Percentiles rank a stretch among this genome's conserved stretches.
phyloP scores from a whole-genome alignment of 2,888 invertebrate genomes.

The Napeogenes inachia region DNA sequence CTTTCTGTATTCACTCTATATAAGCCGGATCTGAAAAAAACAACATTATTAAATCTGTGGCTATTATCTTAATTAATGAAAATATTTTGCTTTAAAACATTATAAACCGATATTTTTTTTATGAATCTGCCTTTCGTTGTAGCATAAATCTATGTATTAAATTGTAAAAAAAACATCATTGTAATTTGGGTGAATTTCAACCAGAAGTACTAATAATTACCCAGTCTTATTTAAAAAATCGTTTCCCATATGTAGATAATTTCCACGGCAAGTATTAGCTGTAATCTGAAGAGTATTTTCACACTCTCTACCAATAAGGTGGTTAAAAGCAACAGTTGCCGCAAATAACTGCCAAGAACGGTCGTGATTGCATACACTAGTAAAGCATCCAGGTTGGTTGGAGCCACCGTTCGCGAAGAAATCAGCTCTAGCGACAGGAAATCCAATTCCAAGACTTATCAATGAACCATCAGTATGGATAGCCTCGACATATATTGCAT shows the following conservation, averaged over 20 bases:
- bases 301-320: constrained; percentile 49
- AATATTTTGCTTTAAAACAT: not conserved
- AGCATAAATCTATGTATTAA: too few relatives aligned
- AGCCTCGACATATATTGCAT: constrained; percentile 56
- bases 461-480: constrained; percentile 68
- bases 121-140: not conserved
- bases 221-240: constrained; percentile 46
- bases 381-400: constrained; percentile 55
- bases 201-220: constrained; percentile 34
- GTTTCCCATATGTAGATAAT: constrained; percentile 47
- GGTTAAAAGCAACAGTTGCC: constrained; percentile 49
- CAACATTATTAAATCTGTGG: not conserved
- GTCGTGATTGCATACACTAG: constrained; percentile 53
- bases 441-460: constrained; percentile 66
- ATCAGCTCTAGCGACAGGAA: constrained; percentile 71
- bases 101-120: constrained; percentile 1
- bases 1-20: constrained; percentile 41
- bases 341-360: constrained; percentile 58
- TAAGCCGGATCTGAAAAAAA: constrained; percentile 41
- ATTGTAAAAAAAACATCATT: too few relatives aligned
- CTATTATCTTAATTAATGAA: not conserved
- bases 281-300: constrained; percentile 42
- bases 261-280: constrained; percentile 47
- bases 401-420: constrained; percentile 79
- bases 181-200: too few relatives aligned